phyloP scores from a whole-genome alignment of 2,797 vertebrate species.

The Iguana delicatissima region DNA sequence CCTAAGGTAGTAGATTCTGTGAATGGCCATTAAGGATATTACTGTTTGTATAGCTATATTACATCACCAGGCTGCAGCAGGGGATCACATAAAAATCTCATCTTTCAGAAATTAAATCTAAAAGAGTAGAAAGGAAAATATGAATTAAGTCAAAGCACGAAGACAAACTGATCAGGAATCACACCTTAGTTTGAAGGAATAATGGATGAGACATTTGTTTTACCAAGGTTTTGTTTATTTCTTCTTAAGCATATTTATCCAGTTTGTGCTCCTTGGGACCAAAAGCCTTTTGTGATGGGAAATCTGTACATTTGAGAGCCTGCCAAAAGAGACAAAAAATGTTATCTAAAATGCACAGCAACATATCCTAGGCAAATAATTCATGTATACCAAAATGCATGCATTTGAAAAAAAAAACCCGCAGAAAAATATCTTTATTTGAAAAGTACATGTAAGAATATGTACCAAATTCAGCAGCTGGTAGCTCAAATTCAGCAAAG shows the following conservation, averaged over 20 bases:
- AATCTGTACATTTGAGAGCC: background rate
- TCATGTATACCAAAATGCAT: no score
- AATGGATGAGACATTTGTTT: background rate
- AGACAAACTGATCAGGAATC: constrained; percentile 38
- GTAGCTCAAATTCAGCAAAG: no score
- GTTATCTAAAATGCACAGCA: background rate
- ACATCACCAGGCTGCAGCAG: background rate
- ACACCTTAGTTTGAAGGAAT: background rate
- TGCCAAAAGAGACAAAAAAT: background rate
- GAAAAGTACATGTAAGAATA: no score
- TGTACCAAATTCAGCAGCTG: no score
- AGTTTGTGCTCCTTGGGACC: background rate
- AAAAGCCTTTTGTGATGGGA: background rate
- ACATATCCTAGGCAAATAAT: no score
- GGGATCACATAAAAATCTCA: constrained; percentile 28
- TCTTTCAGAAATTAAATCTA: constrained; percentile 50
- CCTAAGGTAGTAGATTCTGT: background rate
- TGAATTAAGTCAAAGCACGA: constrained; percentile 22
- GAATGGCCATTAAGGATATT: background rate
- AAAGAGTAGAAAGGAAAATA: constrained; percentile 31
- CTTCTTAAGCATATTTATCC: background rate
- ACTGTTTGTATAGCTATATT: background rate
- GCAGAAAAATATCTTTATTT: no score
- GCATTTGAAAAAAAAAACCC: no score
- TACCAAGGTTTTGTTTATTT: background rate